A percentile compares a stretch with the other conserved stretches of the same genome.
These are phyloP conservation scores for Rhyacophila brunnea DNA, from an alignment of 1,140 invertebrate genomes.

Conservation along the genomic window DNA sequence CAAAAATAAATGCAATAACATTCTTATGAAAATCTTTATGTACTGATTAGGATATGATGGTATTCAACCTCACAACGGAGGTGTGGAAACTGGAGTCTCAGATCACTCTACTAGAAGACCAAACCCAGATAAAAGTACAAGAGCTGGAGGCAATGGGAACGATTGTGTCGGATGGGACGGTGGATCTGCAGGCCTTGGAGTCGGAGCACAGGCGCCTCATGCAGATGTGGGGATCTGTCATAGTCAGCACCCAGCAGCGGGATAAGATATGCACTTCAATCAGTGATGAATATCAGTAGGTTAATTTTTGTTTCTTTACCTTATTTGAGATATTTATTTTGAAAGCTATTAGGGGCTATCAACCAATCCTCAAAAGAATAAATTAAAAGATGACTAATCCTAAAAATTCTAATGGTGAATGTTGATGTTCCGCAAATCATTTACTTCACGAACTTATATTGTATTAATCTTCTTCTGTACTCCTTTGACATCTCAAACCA, in stretches of 20 bases:
- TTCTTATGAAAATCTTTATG: too few species aligned
- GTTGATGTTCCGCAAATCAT: too few species aligned
- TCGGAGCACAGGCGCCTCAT: conserved; percentile 66
- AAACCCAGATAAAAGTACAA: conserved; percentile 54
- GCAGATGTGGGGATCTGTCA: conserved; percentile 69
- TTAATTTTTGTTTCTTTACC: too few species aligned
- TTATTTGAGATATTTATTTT: too few species aligned
- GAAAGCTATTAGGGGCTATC: too few species aligned
- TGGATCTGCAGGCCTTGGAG: conserved; percentile 68
- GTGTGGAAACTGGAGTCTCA: conserved; percentile 57
- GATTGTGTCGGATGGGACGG: conserved; percentile 58
- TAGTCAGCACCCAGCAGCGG: conserved; percentile 64
- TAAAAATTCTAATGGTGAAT: too few species aligned
- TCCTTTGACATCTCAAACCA: too few species aligned
- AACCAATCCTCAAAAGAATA: too few species aligned
- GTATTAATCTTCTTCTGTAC: too few species aligned
- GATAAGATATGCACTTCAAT: conserved; percentile 65
- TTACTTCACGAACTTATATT: too few species aligned
- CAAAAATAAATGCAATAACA: too few species aligned
- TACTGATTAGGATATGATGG: conserved; percentile 55
- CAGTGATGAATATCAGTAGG: conserved; percentile 56
- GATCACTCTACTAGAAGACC: conserved; percentile 53
- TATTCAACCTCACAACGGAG: conserved; percentile 54
- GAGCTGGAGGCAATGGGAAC: conserved; percentile 56
- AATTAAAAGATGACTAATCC: too few species aligned